Conservation (phyloP, 2,888 invertebrate species). For the Adineta ricciae region DNA sequence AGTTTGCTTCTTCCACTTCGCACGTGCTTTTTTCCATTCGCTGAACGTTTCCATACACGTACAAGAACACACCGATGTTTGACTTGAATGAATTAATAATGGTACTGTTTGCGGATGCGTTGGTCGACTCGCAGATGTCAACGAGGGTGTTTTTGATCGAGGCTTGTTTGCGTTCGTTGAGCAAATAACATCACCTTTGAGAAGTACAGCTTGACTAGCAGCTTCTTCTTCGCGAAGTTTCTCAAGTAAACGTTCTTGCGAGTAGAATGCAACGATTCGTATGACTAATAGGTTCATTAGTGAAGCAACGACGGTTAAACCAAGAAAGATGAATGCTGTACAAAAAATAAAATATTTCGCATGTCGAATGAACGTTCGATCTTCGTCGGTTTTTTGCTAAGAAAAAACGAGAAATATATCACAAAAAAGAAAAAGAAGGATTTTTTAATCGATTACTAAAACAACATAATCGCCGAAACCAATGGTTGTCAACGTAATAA, state of each 20-base stretch:
- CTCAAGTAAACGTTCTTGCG: slow-evolving; percentile 88
- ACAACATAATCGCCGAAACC: not conserved
- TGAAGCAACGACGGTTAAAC: slow-evolving; percentile 91
- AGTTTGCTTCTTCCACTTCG: not conserved
- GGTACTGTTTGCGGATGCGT: not conserved
- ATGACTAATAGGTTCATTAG: slow-evolving; percentile 90
- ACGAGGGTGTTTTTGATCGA: not conserved
- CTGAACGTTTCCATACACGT: not conserved
- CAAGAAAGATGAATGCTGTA: slow-evolving; percentile 90
- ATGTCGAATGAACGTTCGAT: slow-evolving; percentile 50
- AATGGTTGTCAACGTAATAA: slow-evolving; percentile 91
- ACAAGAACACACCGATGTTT: slow-evolving; percentile 3
- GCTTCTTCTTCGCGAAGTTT: slow-evolving; percentile 77
- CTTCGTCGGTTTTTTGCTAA: not conserved
- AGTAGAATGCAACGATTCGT: slow-evolving; percentile 89
- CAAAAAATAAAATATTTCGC: slow-evolving; percentile 93
- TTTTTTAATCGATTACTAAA: not conserved
- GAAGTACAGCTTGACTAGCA: slow-evolving; percentile 79
- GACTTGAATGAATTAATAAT: not conserved
- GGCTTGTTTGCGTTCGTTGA: not conserved
- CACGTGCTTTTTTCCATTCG: not conserved
- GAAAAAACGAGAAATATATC: not conserved
- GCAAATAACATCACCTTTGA: slow-evolving; percentile 67
- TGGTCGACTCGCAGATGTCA: not conserved
- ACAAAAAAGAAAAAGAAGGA: not conserved